Evolutionary conservation across 2,888 invertebrate species (phyloP).

Genomic region (Azorinus chamasolen): DNA sequence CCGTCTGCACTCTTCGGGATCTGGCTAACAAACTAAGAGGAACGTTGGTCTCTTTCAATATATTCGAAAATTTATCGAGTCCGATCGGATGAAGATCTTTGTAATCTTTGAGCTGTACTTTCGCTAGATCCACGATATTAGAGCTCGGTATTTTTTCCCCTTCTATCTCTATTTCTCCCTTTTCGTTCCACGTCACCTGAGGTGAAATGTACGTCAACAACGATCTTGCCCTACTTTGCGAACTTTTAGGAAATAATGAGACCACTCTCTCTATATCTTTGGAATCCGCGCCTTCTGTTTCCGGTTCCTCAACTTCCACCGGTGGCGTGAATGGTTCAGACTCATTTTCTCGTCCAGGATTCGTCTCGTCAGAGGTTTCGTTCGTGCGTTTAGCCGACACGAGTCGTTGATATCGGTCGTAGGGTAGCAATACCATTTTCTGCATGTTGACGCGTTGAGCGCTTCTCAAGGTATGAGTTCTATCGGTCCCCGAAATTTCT

Average conservation of each 20-base stretch:
- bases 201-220: constrained; percentile 31
- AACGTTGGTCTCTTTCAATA: constrained; percentile 38
- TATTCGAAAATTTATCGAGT: constrained; percentile 11
- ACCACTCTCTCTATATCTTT: too few relatives aligned
- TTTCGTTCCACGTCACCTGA: constrained; percentile 30
- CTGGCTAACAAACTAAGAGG: constrained; percentile 33
- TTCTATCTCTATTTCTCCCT: constrained; percentile 36
- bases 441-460: constrained; percentile 25
- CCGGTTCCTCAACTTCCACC: too few relatives aligned
- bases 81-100: constrained; percentile 32
- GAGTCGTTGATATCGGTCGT: constrained; percentile 31
- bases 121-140: constrained; percentile 46
- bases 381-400: neutral
- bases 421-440: constrained; percentile 34
- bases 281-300: too few relatives aligned
- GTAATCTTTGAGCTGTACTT: constrained; percentile 48
- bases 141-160: constrained; percentile 29
- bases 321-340: too few relatives aligned
- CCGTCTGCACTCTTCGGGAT: constrained; percentile 28
- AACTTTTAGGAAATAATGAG: constrained; percentile 24
- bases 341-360: neutral
- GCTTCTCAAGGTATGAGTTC: neutral
- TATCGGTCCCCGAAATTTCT: neutral
- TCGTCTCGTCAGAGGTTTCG: neutral
- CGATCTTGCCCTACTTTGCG: constrained; percentile 12